These are phyloP conservation scores for Dicranocentrus wangi DNA, from an alignment of 2,888 invertebrate genomes.

Conservation along the genomic window DNA sequence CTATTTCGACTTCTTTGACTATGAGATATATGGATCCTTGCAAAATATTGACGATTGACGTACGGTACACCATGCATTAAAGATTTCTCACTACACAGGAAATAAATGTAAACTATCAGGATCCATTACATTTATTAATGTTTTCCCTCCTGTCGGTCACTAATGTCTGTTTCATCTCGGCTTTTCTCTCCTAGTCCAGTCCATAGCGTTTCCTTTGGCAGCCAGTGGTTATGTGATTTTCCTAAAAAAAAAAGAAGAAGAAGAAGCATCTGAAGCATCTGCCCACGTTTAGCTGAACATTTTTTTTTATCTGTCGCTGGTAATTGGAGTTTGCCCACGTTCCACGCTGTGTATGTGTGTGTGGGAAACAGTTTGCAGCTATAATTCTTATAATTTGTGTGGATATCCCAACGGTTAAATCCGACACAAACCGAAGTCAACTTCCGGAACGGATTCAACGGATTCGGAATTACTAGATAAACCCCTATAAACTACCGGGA, in stretches of 20 bases:
- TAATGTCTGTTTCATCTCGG: neutral
- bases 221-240: constrained; percentile 9
- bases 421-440: constrained; percentile 40
- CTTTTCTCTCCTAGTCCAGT: neutral
- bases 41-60: neutral
- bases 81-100: neutral
- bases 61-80: too few species aligned
- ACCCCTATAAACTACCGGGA: constrained; percentile 30
- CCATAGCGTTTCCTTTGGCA: neutral
- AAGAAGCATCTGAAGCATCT: constrained; percentile 42
- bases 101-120: neutral
- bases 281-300: constrained; percentile 29
- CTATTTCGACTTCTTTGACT: neutral
- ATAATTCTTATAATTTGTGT: constrained; percentile 24
- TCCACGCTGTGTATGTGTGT: too few species aligned
- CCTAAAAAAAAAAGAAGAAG: too few species aligned
- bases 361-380: constrained; percentile 13
- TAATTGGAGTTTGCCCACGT: neutral
- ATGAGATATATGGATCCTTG: neutral
- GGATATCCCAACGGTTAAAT: neutral
- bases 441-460: constrained; percentile 30
- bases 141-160: too few species aligned
- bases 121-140: neutral
- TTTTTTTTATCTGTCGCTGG: too few species aligned
- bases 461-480: constrained; percentile 16